phyloP scores from a whole-genome alignment of 2,888 invertebrate species.

The Acrobasis consociella region DNA sequence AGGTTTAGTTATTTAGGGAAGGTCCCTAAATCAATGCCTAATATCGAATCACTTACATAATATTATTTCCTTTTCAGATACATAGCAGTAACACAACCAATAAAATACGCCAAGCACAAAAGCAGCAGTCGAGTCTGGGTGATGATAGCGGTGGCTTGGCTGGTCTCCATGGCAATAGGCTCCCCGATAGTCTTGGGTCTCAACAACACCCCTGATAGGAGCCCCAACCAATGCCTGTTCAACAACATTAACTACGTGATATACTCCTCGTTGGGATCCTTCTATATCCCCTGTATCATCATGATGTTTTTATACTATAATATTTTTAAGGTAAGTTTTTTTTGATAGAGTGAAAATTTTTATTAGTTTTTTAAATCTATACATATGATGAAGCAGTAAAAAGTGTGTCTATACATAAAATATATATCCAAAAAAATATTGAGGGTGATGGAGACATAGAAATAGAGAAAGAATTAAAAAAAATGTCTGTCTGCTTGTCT shows the following conservation, averaged over 20 bases:
- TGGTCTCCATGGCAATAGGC: slow-evolving; percentile 95
- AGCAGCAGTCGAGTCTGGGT: slow-evolving; percentile 96
- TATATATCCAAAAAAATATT: no score
- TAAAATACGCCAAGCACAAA: slow-evolving; percentile 99
- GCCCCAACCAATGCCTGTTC: slow-evolving; percentile 94
- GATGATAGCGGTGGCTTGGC: slow-evolving; percentile 97
- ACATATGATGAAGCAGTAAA: no score
- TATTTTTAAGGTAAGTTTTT: slow-evolving; percentile 94
- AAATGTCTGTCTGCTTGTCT: no score
- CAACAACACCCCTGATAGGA: slow-evolving; percentile 94
- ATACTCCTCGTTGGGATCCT: slow-evolving; percentile 98
- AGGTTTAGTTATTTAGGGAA: no score
- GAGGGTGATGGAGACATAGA: no score
- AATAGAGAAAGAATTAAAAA: no score
- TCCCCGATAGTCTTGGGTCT: slow-evolving; percentile 97
- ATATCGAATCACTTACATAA: neutral
- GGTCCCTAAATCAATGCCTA: no score
- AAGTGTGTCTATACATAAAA: no score
- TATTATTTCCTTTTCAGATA: slow-evolving; percentile 85
- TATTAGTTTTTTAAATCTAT: no score
- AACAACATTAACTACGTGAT: slow-evolving; percentile 99
- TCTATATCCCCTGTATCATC: slow-evolving; percentile 98
- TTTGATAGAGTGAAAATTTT: no score
- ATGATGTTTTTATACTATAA: slow-evolving; percentile 99
- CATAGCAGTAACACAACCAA: slow-evolving; percentile 99